phyloP scores from a whole-genome alignment of 1,140 invertebrate genomes.

The Platorchestia sp. region DNA sequence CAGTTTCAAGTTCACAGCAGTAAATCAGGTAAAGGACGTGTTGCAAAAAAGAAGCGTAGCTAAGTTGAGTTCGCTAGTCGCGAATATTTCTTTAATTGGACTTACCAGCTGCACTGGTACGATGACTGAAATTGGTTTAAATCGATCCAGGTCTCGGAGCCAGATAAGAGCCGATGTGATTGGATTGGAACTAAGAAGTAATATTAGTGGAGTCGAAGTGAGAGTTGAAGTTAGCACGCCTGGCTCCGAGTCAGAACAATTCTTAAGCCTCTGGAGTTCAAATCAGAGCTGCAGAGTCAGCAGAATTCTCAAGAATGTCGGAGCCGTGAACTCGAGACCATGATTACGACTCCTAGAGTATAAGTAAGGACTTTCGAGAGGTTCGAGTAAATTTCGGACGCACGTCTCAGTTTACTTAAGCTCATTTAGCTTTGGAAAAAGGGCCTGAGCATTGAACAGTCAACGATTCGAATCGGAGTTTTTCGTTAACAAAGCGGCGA shows the following conservation, averaged over 20 bases:
- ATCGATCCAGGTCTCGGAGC: background rate
- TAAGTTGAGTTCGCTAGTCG: no score
- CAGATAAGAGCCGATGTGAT: background rate
- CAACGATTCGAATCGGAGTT: background rate
- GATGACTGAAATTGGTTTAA: no score
- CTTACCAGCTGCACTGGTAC: no score
- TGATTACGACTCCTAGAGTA: background rate
- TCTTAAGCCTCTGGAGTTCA: background rate
- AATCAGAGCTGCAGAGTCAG: background rate
- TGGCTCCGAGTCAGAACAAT: background rate
- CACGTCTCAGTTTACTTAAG: background rate
- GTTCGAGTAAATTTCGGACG: background rate
- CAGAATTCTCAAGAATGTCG: background rate
- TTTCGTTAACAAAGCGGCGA: no score
- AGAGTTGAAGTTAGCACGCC: background rate
- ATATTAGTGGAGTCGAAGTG: background rate
- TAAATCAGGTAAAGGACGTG: no score
- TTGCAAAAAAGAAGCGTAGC: no score
- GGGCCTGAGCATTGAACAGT: no score
- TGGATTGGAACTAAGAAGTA: background rate
- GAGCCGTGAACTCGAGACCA: background rate
- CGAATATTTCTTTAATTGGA: no score
- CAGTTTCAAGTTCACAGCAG: no score
- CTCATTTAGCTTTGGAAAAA: background rate
- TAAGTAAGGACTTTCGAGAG: background rate